A percentile compares a stretch with the other conserved stretches of the same genome.
Evolutionary conservation across 2,797 vertebrate species (phyloP).

Genomic region (Galagoides demidoff): DNA sequence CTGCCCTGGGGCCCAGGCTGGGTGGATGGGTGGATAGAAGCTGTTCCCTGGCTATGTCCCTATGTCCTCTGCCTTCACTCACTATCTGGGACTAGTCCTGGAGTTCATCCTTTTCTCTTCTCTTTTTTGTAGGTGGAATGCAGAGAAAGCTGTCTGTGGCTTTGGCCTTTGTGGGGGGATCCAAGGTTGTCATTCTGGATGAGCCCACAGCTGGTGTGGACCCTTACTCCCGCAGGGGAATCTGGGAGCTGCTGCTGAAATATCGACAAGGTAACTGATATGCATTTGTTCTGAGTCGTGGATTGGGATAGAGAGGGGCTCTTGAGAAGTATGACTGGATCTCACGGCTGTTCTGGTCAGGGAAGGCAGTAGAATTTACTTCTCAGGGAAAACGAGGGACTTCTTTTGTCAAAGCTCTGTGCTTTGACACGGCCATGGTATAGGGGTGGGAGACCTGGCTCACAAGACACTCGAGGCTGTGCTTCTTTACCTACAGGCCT

Average conservation of each 20-base stretch:
- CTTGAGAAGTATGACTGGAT: background rate
- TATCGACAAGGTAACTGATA: slow-evolving; percentile 93
- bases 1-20: background rate
- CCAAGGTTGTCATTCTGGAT: slow-evolving; percentile 98
- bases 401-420: background rate
- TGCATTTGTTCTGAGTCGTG: background rate
- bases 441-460: background rate
- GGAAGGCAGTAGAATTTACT: background rate
- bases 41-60: background rate
- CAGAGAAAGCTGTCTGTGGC: slow-evolving; percentile 98
- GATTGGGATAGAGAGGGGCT: background rate
- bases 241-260: slow-evolving; percentile 98
- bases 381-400: background rate
- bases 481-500: background rate
- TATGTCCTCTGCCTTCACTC: background rate
- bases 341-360: background rate
- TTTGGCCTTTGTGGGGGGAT: slow-evolving; percentile 97
- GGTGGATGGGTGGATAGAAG: background rate
- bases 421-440: too few species aligned
- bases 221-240: slow-evolving; percentile 97
- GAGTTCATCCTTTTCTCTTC: background rate
- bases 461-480: background rate
- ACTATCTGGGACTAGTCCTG: background rate
- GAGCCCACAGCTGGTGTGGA: slow-evolving; percentile 99
- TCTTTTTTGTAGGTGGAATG: slow-evolving; percentile 93